Percentiles rank a stretch among this genome's conserved stretches.
Evolutionary conservation across 2,797 vertebrate species (phyloP).

Genomic region (Premnoplex brunnescens): DNA sequence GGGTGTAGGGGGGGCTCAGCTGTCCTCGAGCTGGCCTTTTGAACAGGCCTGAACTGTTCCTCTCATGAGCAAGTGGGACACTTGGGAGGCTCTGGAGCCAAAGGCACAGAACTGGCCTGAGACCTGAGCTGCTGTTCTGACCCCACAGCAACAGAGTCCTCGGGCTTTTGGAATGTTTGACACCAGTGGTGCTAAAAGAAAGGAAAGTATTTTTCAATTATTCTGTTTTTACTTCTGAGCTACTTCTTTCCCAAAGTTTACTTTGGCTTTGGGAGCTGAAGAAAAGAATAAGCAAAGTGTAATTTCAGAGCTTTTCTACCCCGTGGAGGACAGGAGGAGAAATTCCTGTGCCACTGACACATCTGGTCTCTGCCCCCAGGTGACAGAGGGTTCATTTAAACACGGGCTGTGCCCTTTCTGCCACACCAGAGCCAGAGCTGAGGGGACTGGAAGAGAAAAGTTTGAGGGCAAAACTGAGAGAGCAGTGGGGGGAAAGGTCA

Average conservation of each 20-base stretch:
- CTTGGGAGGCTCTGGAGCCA: background rate
- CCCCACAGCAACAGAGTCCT: background rate
- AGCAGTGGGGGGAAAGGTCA: background rate
- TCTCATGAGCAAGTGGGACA: background rate
- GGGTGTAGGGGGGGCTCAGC: background rate
- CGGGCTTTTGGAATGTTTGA: background rate
- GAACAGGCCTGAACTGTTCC: background rate
- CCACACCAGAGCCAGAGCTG: background rate
- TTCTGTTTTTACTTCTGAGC: conserved; percentile 35
- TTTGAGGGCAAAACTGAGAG: background rate
- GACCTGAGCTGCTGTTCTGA: background rate
- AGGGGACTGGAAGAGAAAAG: background rate
- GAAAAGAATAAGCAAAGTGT: conserved; percentile 15
- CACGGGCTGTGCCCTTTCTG: background rate
- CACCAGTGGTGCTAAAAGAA: background rate
- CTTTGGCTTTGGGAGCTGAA: conserved; percentile 16
- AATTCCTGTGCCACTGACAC: conserved; percentile 15
- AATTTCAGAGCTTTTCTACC: background rate
- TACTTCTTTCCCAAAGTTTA: conserved; percentile 30
- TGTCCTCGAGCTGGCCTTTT: background rate
- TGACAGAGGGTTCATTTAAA: background rate
- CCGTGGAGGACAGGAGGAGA: background rate
- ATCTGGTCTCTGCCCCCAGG: background rate
- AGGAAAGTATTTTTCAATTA: conserved; percentile 45
- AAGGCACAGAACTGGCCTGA: background rate